Evolutionary conservation across 53 echinoderm and acorn worm species (phyloP), one percentile per base, ranked within the genome.

Genomic region (Stichopus horrens): DNA sequence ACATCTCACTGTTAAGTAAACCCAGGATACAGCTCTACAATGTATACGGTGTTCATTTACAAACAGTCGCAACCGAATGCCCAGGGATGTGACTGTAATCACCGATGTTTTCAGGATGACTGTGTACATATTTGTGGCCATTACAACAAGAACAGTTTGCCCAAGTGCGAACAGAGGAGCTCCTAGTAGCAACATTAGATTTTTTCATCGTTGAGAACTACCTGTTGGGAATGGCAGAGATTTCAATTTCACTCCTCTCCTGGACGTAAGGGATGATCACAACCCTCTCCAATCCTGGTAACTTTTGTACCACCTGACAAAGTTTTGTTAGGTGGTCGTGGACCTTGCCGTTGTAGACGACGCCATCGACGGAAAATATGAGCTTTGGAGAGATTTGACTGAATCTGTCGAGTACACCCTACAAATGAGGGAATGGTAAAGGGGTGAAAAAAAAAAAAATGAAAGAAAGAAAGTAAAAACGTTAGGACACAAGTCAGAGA

Each of bases 361-460:
- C 98, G 0, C 95, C 94, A 86, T 98, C 95, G 10, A 98, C 98
- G 8, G 98, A 98, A 91, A 98, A 98, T 52, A 98, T 95, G 19
- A 98, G 66, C 86, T 98, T 98, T 74, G 98, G 94, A 21, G 91
- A 80, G 89, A 98, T 98, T 73, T 98, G 98, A 63, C 89, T 93
- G 74, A 98, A 98, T n/a, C 98, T 91, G 88, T 96, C 95, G 4
- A 98, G 83, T 5, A 98, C 98, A 59, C 95, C 98, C 98, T 98
- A 85, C 52, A 75, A 91, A 23, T 16, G 7, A 6, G 21, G 10
- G 57, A 51, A 83, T 4, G 77, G 7, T 13, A 76, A 54, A 76
- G 7, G 71, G 19, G 19, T n/a, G n/a, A 71, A 71, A 68, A 68
- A 6, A 71, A 71, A 68, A 68, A 6, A 67, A 67, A 10, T 16